A percentile compares a stretch with the other conserved stretches of the same genome.
Conservation (phyloP, 92 coral and sea anemone genomes). For the Pocillopora grandis region DNA sequence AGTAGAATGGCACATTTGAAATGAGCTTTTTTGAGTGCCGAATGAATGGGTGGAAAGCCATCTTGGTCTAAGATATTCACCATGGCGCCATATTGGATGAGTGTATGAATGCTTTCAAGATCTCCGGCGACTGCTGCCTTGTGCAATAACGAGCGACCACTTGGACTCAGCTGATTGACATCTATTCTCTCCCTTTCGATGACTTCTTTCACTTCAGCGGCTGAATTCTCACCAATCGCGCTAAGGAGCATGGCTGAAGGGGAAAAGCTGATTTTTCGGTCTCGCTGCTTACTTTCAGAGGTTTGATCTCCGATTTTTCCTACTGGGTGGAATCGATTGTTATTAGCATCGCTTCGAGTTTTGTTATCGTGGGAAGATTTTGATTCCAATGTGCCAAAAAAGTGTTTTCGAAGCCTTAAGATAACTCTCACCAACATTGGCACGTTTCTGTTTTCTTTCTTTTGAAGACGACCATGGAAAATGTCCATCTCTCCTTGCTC, state of each 20-base stretch:
- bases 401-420: conserved; percentile 74
- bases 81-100: conserved; percentile 77
- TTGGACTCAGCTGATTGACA: conserved; percentile 83
- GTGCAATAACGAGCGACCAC: conserved; percentile 86
- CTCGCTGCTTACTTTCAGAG: conserved; percentile 21
- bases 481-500: conserved; percentile 80
- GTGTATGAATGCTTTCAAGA: conserved; percentile 79
- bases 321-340: conserved; percentile 17
- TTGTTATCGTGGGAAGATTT: conserved; percentile 24
- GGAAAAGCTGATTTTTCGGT: conserved; percentile 69
- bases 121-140: conserved; percentile 85
- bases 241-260: conserved; percentile 84
- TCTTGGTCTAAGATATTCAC: conserved; percentile 74
- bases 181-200: conserved; percentile 77
- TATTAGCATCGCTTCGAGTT: conserved; percentile 37
- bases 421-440: conserved; percentile 80
- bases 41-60: conserved; percentile 78
- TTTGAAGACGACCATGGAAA: conserved; percentile 54
- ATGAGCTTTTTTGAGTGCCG: conserved; percentile 72
- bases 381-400: conserved; percentile 66
- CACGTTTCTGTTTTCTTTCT: conserved; percentile 49
- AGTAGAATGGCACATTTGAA: conserved; percentile 79
- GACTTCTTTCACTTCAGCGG: conserved; percentile 77
- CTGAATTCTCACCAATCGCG: conserved; percentile 78
- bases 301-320: background rate